Evolutionary conservation across 2,113 vertebrate genomes (phyloP).

Genomic region (Phrynosoma blainvillii): DNA sequence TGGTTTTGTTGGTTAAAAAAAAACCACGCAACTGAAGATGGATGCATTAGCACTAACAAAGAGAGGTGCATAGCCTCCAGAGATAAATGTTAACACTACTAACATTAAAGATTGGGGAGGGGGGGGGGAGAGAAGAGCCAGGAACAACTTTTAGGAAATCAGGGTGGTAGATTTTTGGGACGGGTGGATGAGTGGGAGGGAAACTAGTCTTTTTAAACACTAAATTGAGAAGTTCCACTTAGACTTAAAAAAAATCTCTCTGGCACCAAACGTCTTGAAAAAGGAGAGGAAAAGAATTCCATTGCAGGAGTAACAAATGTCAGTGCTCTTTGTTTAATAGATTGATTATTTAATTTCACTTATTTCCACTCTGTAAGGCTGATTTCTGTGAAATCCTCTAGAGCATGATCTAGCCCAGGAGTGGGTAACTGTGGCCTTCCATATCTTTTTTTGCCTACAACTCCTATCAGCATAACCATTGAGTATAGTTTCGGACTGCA

Average conservation of each 20-base stretch:
- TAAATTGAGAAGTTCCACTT: neutral
- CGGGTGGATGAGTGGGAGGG: neutral
- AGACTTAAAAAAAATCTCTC: neutral
- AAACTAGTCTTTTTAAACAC: too few relatives aligned
- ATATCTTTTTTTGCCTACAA: too few relatives aligned
- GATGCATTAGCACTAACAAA: neutral
- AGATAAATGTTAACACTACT: too few relatives aligned
- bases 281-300: neutral
- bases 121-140: neutral
- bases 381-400: neutral
- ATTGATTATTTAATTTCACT: slow-evolving; percentile 2
- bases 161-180: neutral
- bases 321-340: neutral
- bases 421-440: too few relatives aligned
- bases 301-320: neutral
- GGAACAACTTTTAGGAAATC: neutral
- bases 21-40: too few relatives aligned
- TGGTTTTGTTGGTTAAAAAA: neutral
- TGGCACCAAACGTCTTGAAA: neutral
- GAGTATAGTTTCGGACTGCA: too few relatives aligned
- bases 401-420: neutral
- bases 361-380: neutral
- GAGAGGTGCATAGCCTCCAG: neutral
- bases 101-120: too few relatives aligned
- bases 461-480: too few relatives aligned